Base-by-base conservation (phyloP, 2,113 vertebrate genomes). In the Corythaeola cristata region DNA sequence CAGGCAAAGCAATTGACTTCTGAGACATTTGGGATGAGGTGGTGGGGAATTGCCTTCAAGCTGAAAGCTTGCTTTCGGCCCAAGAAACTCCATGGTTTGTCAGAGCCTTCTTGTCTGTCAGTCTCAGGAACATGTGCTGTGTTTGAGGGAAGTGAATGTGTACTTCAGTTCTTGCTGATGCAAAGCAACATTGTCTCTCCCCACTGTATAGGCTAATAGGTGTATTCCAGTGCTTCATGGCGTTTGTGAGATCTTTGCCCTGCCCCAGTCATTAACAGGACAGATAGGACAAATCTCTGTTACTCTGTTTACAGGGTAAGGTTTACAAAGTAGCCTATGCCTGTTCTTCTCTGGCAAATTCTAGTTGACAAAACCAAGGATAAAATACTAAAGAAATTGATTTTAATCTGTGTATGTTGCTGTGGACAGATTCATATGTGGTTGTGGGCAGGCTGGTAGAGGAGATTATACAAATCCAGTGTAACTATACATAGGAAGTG, bases 121-220 rank as follows among this genome's bases (percentile, higher is more conserved):
- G 15, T n/a, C 26, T 81, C 20, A 12, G 23, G 22, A 91, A 22
- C 52, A 23, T 11, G 9, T 81, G 32, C 64, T 77, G 30, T 59
- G 35, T 64, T 67, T 67, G 53, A 73, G 69, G 21, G 45, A 32
- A 22, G 24, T 50, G 32, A 64, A 59, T 35, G 14, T 59, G 35
- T 53, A 30, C 18, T 77, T 17, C 56, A 35, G 26, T 28, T 55
- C 20, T 45, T 72, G 20, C 33, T 2, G 7, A 7, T 39, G 37
- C 24, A 26, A 52, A 75, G 33, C 41, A 45, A 1, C 63, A 11
- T 37, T 74, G 12, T 68, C 22, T 88, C 15, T 53, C 22, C 22
- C 4, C 8, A 9, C 15, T n/a, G 16, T 20, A 17, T 0, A 69
- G 30, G 22, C 8, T 60, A 28, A 23, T 8, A 15, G 8, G 3